Conservation (phyloP, 1,140 invertebrate genomes). For the Acromyrmex echinatior region DNA sequence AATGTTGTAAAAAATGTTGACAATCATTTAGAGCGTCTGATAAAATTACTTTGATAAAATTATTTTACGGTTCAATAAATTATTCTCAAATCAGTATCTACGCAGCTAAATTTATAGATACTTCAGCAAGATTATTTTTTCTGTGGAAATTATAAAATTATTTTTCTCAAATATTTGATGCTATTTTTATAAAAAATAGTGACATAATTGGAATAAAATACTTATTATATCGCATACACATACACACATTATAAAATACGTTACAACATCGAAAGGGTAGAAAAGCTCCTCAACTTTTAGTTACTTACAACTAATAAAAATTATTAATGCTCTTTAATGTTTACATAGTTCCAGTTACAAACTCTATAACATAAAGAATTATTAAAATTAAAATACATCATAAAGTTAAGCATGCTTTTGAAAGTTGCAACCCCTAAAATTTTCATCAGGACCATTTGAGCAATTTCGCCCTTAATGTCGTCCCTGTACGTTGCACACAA, state of each 20-base stretch:
- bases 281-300: not conserved
- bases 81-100: too few species aligned
- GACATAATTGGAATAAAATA: not conserved
- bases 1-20: too few species aligned
- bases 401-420: not conserved
- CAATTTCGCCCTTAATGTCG: slow-evolving; percentile 21
- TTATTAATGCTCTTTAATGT: not conserved
- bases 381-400: not conserved
- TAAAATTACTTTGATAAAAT: too few species aligned
- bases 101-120: too few species aligned
- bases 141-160: not conserved
- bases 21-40: too few species aligned
- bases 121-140: too few species aligned
- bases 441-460: not conserved
- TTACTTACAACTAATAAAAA: not conserved
- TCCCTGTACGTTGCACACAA: slow-evolving; percentile 60
- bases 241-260: not conserved
- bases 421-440: not conserved
- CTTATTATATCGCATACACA: not conserved
- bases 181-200: not conserved
- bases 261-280: not conserved
- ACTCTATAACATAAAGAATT: not conserved
- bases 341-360: not conserved
- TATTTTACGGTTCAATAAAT: too few species aligned
- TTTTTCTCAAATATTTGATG: not conserved